Conservation (phyloP, 2,888 invertebrate genomes). For the Acronicta alni region DNA sequence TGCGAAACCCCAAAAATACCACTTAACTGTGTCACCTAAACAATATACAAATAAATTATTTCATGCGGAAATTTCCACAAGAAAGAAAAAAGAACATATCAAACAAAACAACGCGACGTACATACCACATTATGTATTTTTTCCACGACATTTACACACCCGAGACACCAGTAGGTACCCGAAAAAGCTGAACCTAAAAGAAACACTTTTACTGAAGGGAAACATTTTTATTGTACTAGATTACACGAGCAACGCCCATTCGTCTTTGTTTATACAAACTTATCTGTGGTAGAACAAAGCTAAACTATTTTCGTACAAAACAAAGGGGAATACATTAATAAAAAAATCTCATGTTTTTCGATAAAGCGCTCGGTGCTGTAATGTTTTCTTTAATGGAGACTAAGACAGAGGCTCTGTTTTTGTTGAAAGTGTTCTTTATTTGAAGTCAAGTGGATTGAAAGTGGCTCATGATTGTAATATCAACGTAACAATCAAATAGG, state of each 20-base stretch:
- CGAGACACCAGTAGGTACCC: slow-evolving; percentile 8
- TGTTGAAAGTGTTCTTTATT: slow-evolving; percentile 4
- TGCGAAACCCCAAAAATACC: not conserved
- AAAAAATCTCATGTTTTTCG: slow-evolving; percentile 51
- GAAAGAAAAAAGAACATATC: slow-evolving; percentile 25
- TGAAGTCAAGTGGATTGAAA: not conserved
- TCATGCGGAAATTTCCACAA: not conserved
- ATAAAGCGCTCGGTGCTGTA: slow-evolving; percentile 21
- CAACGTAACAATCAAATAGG: not conserved
- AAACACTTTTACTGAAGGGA: slow-evolving; percentile 32
- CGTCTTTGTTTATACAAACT: slow-evolving; percentile 51
- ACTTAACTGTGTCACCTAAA: slow-evolving; percentile 1
- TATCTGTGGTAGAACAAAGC: slow-evolving; percentile 53
- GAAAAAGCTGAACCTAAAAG: slow-evolving; percentile 22
- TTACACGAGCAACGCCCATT: slow-evolving; percentile 41
- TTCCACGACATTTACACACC: slow-evolving; percentile 31
- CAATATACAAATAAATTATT: slow-evolving; percentile 8
- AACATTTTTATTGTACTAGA: slow-evolving; percentile 53
- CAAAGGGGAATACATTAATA: slow-evolving; percentile 59
- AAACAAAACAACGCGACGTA: slow-evolving; percentile 24
- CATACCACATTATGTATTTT: slow-evolving; percentile 22
- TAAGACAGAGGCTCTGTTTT: slow-evolving; percentile 28
- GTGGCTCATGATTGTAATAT: not conserved
- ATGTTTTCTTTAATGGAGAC: slow-evolving; percentile 43
- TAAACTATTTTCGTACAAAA: slow-evolving; percentile 51